Percentiles rank a stretch among this genome's conserved stretches.
These are phyloP conservation scores for Nansenia antarctica DNA, from an alignment of 2,113 vertebrate species.

Conservation along the genomic window DNA sequence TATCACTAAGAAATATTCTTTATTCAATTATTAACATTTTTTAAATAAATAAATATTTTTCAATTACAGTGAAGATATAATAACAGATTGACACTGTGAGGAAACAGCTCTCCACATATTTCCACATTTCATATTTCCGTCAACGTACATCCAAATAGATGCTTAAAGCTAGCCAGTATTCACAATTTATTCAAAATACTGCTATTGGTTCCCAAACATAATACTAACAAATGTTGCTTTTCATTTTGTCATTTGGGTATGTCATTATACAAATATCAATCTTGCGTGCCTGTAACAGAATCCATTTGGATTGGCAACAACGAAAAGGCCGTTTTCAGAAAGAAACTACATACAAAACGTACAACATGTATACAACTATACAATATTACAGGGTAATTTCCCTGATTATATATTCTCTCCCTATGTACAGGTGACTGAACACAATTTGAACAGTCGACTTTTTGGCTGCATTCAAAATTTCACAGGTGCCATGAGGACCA, in stretches of 20 bases:
- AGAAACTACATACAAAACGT: constrained; percentile 75
- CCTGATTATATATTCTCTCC: constrained; percentile 74
- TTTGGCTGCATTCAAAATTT: constrained; percentile 66
- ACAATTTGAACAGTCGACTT: constrained; percentile 62
- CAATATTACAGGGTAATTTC: constrained; percentile 63
- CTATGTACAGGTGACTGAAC: constrained; percentile 71
- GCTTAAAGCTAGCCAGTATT: constrained; percentile 55
- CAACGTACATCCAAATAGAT: constrained; percentile 59
- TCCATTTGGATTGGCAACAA: constrained; percentile 60
- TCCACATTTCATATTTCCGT: constrained; percentile 35
- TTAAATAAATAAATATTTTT: constrained; percentile 99
- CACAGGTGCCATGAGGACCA: constrained; percentile 40
- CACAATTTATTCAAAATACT: constrained; percentile 62
- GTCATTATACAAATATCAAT: constrained; percentile 57
- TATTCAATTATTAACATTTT: constrained; percentile 78
- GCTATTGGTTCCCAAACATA: constrained; percentile 49
- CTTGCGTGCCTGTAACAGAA: constrained; percentile 32
- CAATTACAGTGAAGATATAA: constrained; percentile 79
- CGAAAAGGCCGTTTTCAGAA: constrained; percentile 68
- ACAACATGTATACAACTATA: constrained; percentile 79
- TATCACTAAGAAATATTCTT: constrained; percentile 76
- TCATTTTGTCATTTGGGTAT: constrained; percentile 38
- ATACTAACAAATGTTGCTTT: constrained; percentile 54
- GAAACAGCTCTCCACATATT: constrained; percentile 33
- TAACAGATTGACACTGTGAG: constrained; percentile 60